Conservation (phyloP, 1,140 invertebrate genomes). For the Apis florea region DNA sequence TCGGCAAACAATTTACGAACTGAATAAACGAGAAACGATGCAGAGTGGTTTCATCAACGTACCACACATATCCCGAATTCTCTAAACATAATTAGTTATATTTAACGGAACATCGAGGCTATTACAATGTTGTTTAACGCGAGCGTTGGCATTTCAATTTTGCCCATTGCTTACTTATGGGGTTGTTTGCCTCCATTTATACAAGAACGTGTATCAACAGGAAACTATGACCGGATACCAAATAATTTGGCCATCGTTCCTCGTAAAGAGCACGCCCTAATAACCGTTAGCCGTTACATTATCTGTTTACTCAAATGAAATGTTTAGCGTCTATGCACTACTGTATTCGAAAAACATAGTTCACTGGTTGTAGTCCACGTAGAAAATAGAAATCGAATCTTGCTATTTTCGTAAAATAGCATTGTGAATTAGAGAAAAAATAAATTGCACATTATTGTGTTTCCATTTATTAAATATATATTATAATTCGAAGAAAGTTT, state of each 20-base stretch:
- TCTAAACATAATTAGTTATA: slow-evolving; percentile 2
- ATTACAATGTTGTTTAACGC: not conserved
- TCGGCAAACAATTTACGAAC: not conserved
- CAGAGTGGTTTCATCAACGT: not conserved
- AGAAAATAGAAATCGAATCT: not conserved
- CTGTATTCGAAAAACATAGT: too few relatives aligned
- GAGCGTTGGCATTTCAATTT: not conserved
- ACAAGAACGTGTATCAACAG: slow-evolving; percentile 7
- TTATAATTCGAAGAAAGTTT: too few relatives aligned
- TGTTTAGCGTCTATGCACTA: not conserved
- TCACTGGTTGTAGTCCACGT: too few relatives aligned
- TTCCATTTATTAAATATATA: too few relatives aligned
- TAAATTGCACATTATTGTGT: too few relatives aligned
- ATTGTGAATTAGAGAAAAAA: too few relatives aligned
- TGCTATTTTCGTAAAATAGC: too few relatives aligned
- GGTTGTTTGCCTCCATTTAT: not conserved
- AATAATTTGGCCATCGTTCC: slow-evolving; percentile 3
- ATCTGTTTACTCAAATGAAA: slow-evolving; percentile 8
- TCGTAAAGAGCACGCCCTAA: slow-evolving; percentile 8
- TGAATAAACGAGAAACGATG: not conserved
- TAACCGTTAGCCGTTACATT: slow-evolving; percentile 2
- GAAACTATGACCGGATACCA: not conserved
- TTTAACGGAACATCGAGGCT: not conserved
- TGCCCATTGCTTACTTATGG: not conserved
- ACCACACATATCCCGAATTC: not conserved